Evolutionary conservation across 2,888 invertebrate genomes (phyloP).

Genomic region (Eurytoma adleriae): DNA sequence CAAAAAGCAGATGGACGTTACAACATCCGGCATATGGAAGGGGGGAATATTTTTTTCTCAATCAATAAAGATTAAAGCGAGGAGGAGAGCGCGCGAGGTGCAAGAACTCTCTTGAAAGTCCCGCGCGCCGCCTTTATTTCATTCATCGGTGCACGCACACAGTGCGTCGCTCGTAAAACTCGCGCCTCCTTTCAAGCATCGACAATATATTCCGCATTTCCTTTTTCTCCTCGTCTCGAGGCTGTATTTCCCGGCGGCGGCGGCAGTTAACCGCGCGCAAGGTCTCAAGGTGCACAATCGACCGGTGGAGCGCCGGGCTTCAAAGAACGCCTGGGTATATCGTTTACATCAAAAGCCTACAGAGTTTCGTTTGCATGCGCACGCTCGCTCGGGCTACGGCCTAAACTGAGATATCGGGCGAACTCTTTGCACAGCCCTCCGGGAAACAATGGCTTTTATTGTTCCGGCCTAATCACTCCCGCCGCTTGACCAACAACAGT

Average conservation of each 20-base stretch:
- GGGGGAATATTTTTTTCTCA: conserved; percentile 29
- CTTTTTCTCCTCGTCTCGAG: conserved; percentile 28
- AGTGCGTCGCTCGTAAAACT: conserved; percentile 67
- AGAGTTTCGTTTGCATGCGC: conserved; percentile 40
- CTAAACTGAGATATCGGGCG: conserved; percentile 18
- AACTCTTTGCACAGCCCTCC: conserved; percentile 20
- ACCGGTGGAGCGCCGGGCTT: conserved; percentile 27
- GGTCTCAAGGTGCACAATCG: conserved; percentile 49
- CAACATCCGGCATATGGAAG: conserved; percentile 15
- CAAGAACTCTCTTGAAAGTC: conserved; percentile 44
- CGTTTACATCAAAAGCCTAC: conserved; percentile 48
- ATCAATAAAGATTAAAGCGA: conserved; percentile 51
- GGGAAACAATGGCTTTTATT: conserved; percentile 58
- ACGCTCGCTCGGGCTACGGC: not conserved
- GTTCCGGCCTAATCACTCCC: conserved; percentile 55
- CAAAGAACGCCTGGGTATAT: conserved; percentile 38
- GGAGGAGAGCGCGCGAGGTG: conserved; percentile 22
- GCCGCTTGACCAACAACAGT: conserved; percentile 62
- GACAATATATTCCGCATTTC: conserved; percentile 52
- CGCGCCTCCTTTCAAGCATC: conserved; percentile 66
- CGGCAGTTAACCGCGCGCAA: conserved; percentile 32
- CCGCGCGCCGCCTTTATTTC: conserved; percentile 48
- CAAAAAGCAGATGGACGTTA: not conserved
- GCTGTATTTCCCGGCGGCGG: conserved; percentile 44
- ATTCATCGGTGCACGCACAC: conserved; percentile 59